Base-by-base conservation (phyloP, 1,140 invertebrate species). In the Procambarus virginalis region DNA sequence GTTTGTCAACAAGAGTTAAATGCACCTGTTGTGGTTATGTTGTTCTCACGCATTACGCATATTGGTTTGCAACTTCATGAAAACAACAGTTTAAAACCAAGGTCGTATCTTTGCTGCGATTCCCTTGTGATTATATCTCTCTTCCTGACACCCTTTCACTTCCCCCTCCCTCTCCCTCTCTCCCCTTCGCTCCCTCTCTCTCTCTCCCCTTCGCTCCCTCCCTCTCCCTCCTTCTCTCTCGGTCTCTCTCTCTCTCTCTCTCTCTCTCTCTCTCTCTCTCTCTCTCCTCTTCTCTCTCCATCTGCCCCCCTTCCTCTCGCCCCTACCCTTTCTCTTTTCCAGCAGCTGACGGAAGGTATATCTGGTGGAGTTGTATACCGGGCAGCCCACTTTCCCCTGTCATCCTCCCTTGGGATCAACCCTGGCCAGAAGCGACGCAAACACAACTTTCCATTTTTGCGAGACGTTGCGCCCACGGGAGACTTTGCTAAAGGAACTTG, bases 171-270 rank as follows among this genome's bases (percentile, higher is more conserved):
- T 78, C 76, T 78, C 76, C 48, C 76, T 78, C 76, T 78, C 76
- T 81, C 79, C 58, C 49, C 45, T 51, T 81, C 48, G 34, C 55
- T 55, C 79, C 49, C 49, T 60, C 34, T 60, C 81, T 83, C 60
- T 68, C 81, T 60, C 46, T 45, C n/a, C n/a, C 68, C 55, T 34
- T n/a, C 75, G 45, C n/a, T n/a, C n/a, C n/a, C n/a, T n/a, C n/a
- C n/a, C n/a, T n/a, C n/a, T n/a, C 34, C 34, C 10, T 1, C 64
- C 55, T 9, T 60, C 34, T n/a, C 55, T 68, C 34, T 34, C 1
- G 34, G n/a, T n/a, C n/a, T 34, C 34, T 34, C 34, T 34, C 34
- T 78, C 76, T 78, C 76, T 78, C 76, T 78, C 76, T 78, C 76
- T n/a, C n/a, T n/a, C n/a, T n/a, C n/a, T n/a, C n/a, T n/a, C n/a